Percentiles rank a stretch among this genome's conserved stretches.
Evolutionary conservation across 2,888 invertebrate species (phyloP).

Genomic region (Cephus pygmeus): DNA sequence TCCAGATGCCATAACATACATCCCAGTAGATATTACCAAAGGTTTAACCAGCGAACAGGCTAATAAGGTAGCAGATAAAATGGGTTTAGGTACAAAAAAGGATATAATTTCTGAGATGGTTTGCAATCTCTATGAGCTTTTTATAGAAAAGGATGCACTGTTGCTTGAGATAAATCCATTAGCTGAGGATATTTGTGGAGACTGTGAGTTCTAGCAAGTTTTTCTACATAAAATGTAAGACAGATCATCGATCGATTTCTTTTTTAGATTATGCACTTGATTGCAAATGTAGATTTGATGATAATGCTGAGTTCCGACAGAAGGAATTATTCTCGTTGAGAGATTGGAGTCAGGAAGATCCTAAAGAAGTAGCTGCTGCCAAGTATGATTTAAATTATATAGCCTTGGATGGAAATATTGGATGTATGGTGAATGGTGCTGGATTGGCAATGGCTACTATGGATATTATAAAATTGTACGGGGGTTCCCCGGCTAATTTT

Average conservation of each 20-base stretch:
- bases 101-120: conserved; percentile 27
- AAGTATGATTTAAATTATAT: conserved; percentile 71
- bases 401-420: conserved; percentile 71
- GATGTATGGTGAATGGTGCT: conserved; percentile 73
- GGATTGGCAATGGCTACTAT: conserved; percentile 75
- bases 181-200: conserved; percentile 66
- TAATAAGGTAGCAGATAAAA: conserved; percentile 71
- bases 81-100: conserved; percentile 30
- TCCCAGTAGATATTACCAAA: conserved; percentile 82
- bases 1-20: conserved; percentile 88
- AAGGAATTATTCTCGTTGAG: conserved; percentile 67
- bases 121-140: conserved; percentile 68
- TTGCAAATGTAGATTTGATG: conserved; percentile 73
- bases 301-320: conserved; percentile 71
- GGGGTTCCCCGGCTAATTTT: conserved; percentile 73
- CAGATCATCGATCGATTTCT: conserved; percentile 1
- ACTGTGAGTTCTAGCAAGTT: conserved; percentile 31
- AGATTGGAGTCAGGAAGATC: conserved; percentile 71
- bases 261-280: conserved; percentile 70
- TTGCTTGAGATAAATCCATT: conserved; percentile 72
- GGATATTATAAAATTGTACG: conserved; percentile 73
- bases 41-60: conserved; percentile 82
- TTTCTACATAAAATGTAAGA: not conserved
- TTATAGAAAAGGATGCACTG: conserved; percentile 69
- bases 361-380: conserved; percentile 69